Evolutionary conservation across 2,888 invertebrate genomes (phyloP).

Genomic region (Lasiommata megera): DNA sequence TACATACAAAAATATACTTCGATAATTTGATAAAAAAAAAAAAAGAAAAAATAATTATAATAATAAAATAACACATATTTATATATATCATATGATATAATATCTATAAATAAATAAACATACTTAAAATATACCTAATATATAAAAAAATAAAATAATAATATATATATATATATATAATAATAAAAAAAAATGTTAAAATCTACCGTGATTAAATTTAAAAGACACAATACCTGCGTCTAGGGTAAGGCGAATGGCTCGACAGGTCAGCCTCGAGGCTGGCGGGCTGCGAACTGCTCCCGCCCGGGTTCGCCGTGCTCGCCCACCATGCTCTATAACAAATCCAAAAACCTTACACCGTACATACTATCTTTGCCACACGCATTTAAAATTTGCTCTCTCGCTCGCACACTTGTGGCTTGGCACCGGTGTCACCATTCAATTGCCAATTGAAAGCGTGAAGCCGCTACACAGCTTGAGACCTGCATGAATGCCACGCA

Average conservation of each 20-base stretch:
- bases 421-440: too few relatives aligned
- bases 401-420: constrained; percentile 32
- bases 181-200: not conserved
- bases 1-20: too few relatives aligned
- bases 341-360: not conserved
- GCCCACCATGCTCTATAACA: constrained; percentile 64
- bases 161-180: too few relatives aligned
- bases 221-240: constrained; percentile 54
- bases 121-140: too few relatives aligned
- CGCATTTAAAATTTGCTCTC: not conserved
- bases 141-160: too few relatives aligned
- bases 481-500: too few relatives aligned
- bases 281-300: constrained; percentile 75
- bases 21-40: too few relatives aligned
- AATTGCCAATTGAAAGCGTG: constrained; percentile 26
- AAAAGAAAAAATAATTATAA: too few relatives aligned
- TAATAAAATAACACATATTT: too few relatives aligned
- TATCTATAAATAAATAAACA: too few relatives aligned
- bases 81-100: too few relatives aligned
- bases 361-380: not conserved
- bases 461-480: constrained; percentile 22
- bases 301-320: constrained; percentile 55
- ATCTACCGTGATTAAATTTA: not conserved
- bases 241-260: constrained; percentile 64
- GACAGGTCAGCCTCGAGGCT: constrained; percentile 69